These are phyloP conservation scores for Tetragonula carbonaria DNA, from an alignment of 2,888 invertebrate species.

Conservation along the genomic window DNA sequence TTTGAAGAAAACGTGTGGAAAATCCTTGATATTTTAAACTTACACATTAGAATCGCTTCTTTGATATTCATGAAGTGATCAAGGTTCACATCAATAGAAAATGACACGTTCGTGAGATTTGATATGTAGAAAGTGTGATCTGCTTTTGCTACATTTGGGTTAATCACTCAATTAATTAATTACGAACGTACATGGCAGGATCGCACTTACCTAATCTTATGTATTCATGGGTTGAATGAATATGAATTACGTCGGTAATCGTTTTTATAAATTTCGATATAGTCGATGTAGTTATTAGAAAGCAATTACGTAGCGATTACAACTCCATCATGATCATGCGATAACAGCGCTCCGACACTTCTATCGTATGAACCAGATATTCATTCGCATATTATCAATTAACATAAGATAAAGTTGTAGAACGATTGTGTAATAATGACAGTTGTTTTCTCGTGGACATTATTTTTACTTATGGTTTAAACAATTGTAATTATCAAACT, in stretches of 20 bases:
- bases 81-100: neutral
- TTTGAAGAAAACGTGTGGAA: neutral
- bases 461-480: neutral
- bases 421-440: neutral
- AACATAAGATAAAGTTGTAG: neutral
- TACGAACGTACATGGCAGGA: slow-evolving; percentile 7
- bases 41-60: neutral
- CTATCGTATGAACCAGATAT: neutral
- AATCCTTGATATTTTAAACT: neutral
- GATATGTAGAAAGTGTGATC: neutral
- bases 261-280: slow-evolving; percentile 13
- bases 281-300: neutral
- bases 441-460: no score
- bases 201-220: neutral
- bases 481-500: neutral
- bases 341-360: neutral
- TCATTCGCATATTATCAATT: neutral
- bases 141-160: slow-evolving; percentile 14
- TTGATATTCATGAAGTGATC: neutral
- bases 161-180: slow-evolving; percentile 37
- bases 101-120: neutral
- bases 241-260: slow-evolving; percentile 26
- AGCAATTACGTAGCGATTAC: neutral
- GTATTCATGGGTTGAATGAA: slow-evolving; percentile 6
- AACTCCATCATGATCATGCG: neutral